Base-by-base conservation (phyloP, 64 coral and sea anemone species). In the Trachythela sp. region DNA sequence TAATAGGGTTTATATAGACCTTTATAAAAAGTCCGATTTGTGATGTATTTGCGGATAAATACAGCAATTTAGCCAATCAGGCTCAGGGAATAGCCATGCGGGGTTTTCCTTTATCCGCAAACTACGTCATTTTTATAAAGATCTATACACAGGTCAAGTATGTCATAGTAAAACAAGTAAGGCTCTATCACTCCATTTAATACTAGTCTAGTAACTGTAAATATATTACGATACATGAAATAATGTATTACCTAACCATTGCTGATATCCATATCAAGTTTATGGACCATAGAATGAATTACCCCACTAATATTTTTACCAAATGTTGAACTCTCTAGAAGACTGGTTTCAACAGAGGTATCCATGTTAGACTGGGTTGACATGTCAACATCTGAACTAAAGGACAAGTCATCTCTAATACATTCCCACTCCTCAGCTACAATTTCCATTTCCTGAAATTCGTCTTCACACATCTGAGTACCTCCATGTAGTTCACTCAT, bases 401-500 rank as follows among this genome's bases (percentile, higher is more conserved):
- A 30, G 37, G 75, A 34, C 35, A 29, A 38, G 20, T 80, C 75
- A 37, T 80, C 75, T 39, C 75, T 80, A 80, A 80, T 80, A 80
- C 6, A 35, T 80, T 80, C 75, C 75, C 75, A 80, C 15, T 80
- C 75, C 34, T 37, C 75, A 38, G 37, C 30, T 17, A 80, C 75
- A 80, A 80, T 80, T 35, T 80, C 75, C 75, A 80, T 80, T 37
- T 80, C 75, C 38, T 80, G 32, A 80, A 80, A 80, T 9, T 80
- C 75, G 13, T 80, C 75, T 80, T 36, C 75, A 29, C 27, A 38
- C 13, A 80, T 37, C 75, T 80, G 75, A 35, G 20, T 10, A 80
- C 75, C 20, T 80, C 15, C 75, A 80, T 36, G 13, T 80, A 80
- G 75, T 80, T 35, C 33, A 39, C 34, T 37, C 33, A 80, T 80